Evolutionary conservation across 1,140 invertebrate genomes (phyloP), one percentile per base, ranked within the genome.

Genomic region (Diuraphis noxia): DNA sequence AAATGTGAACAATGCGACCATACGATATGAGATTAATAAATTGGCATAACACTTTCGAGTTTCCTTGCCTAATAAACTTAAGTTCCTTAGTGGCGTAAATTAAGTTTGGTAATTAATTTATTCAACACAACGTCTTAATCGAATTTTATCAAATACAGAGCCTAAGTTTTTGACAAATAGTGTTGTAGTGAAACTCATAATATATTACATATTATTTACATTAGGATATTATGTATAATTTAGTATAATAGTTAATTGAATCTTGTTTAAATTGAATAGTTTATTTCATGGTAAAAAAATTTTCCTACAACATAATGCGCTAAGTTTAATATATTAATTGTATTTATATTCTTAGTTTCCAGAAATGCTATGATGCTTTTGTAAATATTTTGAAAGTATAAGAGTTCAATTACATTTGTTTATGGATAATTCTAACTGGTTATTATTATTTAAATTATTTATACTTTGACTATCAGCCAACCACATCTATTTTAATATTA

Each of bases 161-260:
- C 30, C 41, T n/a, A 85, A 85, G 82, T 85, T 85, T 85, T 85
- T 85, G 25, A 43, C 82, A 85, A n/a, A 21, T n/a, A 43, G 56
- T 23, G 46, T 46, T 72, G 56, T 19, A 72, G 30, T 72, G 3
- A 9, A 63, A 72, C 34, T n/a, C 10, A 63, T 63, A n/a, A 63
- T 63, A 63, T 63, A 63, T 63, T n/a, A 9, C 13, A 17, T 72
- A 72, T 72, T 72, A 72, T n/a, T n/a, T 4, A n/a, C 13, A n/a
- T 63, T n/a, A 72, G n/a, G 56, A n/a, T 5, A n/a, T 52, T 56
- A 8, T 56, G 52, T 9, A 56, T 25, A 46, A 43, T 43, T 9
- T 43, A 43, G 41, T 56, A 49, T 49, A 49, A 49, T 56, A 72
- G n/a, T 17, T n/a, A 72, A 72, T n/a, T 72, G 19, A 17, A n/a